These are phyloP conservation scores for Trypoxylus dichotomus DNA, from an alignment of 1,140 invertebrate species.

Conservation along the genomic window DNA sequence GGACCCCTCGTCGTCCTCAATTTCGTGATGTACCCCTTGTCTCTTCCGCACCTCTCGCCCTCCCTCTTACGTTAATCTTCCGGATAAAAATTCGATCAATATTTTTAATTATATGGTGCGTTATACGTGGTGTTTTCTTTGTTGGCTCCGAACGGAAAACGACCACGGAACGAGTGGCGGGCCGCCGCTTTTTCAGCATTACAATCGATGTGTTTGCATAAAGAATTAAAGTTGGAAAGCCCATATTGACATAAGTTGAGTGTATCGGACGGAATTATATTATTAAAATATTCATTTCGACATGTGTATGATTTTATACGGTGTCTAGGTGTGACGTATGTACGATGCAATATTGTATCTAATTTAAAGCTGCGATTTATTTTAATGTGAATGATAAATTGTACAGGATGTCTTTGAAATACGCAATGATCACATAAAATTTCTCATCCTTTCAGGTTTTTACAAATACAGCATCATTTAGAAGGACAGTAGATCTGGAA, in stretches of 20 bases:
- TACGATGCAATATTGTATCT: no score
- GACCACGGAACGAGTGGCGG: not conserved
- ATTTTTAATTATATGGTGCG: slow-evolving; percentile 21
- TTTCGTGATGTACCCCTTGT: not conserved
- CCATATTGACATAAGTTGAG: not conserved
- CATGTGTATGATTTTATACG: not conserved
- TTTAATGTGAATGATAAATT: no score
- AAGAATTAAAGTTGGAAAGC: slow-evolving; percentile 6
- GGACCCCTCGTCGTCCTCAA: not conserved
- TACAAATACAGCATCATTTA: no score
- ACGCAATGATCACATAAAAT: no score
- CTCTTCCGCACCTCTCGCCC: not conserved
- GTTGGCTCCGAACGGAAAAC: not conserved
- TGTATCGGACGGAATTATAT: not conserved
- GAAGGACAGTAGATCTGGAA: no score
- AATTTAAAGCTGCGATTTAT: no score
- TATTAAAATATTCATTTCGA: slow-evolving; percentile 16
- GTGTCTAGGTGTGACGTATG: no score
- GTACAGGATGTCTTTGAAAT: no score
- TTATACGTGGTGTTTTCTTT: slow-evolving; percentile 7
- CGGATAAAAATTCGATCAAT: slow-evolving; percentile 21
- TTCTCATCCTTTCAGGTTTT: no score
- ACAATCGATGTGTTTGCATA: slow-evolving; percentile 5
- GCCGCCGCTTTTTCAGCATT: not conserved
- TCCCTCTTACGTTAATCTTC: slow-evolving; percentile 1